phyloP scores from a whole-genome alignment of 2,888 invertebrate genomes.

The Hyposoter didymator region DNA sequence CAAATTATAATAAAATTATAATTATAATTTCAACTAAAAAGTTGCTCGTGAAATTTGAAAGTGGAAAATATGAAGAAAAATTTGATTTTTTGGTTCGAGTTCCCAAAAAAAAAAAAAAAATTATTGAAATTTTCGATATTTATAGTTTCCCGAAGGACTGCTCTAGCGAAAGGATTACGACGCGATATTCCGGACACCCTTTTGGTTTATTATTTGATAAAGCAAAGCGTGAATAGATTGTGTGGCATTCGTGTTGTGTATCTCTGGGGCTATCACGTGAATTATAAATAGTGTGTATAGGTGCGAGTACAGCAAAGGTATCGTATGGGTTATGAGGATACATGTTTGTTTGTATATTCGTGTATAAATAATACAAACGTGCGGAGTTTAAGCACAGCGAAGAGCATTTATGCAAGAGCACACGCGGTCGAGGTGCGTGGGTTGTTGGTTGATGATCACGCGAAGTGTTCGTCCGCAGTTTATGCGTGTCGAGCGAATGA shows the following conservation, averaged over 20 bases:
- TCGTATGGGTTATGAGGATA: conserved; percentile 1
- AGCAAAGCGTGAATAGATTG: conserved; percentile 32
- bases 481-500: conserved; percentile 53
- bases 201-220: neutral
- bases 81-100: too few relatives aligned
- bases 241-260: conserved; percentile 45
- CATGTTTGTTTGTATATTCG: neutral
- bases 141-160: too few relatives aligned
- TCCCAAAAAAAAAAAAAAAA: too few relatives aligned
- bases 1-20: too few relatives aligned
- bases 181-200: neutral
- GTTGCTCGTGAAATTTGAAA: too few relatives aligned
- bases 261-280: conserved; percentile 20
- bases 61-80: too few relatives aligned
- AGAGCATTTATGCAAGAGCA: conserved; percentile 58
- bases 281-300: conserved; percentile 3
- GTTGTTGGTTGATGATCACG: conserved; percentile 49
- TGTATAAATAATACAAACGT: conserved; percentile 5
- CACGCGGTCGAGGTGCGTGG: conserved; percentile 48
- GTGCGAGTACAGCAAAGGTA: neutral
- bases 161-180: neutral
- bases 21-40: too few relatives aligned
- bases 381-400: conserved; percentile 12
- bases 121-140: too few relatives aligned
- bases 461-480: conserved; percentile 53